Base-by-base conservation (phyloP, 2,797 vertebrate species). In the Lagodon rhomboides region DNA sequence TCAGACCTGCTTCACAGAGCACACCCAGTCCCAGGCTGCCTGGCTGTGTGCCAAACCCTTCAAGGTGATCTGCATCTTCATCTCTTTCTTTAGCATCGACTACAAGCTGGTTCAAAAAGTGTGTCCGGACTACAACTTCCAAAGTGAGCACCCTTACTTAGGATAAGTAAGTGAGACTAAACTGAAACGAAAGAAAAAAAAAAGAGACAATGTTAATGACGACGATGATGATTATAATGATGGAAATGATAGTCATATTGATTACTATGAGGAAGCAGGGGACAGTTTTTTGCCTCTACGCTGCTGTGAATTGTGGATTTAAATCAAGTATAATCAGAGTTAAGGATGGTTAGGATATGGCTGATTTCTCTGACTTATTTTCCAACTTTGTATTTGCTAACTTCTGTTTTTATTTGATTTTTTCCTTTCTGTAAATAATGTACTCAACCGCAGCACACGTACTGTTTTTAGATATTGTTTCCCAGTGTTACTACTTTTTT, bases 81-180 rank as follows among this genome's bases (percentile, higher is more conserved):
- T 99, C 92, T 98, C 97, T 80, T 99, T 99, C 95, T 97, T 97
- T 84, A 99, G 98, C 93, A 97, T 97, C 73, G 98, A 99, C 88
- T 99, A 99, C 95, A 99, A 99, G 97, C 94, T 99, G 89, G 98
- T 99, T 85, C 98, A 99, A 92, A 99, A 99, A 93, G 98, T 99
- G 87, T 99, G 98, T 82, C 98, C 98, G 56, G 98, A 99, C 93
- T 98, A 99, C 94, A 99, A 98, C 95, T 99, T 99, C 95, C 98
- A 99, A 95, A 98, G 96, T 51, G 97, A 99, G 80, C 96, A 97
- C 76, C 97, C 98, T 68, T 98, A 99, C 79, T 96, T 99, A 2
- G 98, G 97, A 88, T 99, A 95, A 96, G 59, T 73, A 67, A 66
- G 68, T 69, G 46, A 84, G 80, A 88, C 83, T 90, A 77, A 87